Evolutionary conservation across 1,140 invertebrate genomes (phyloP).

Genomic region (Rhizoglyphus robini): DNA sequence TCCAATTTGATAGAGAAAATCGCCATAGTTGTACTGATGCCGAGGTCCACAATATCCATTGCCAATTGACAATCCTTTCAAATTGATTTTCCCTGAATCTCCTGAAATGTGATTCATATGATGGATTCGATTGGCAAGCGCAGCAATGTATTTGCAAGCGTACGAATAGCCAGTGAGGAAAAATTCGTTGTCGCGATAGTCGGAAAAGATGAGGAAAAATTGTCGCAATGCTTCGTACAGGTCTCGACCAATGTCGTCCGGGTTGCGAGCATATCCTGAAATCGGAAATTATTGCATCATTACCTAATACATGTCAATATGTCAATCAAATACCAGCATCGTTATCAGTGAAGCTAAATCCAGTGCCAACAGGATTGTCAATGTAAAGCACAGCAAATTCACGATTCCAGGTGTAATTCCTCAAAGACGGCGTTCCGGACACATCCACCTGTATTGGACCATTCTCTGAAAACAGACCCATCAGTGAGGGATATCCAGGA

Average conservation of each 20-base stretch:
- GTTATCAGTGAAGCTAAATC: constrained; percentile 29
- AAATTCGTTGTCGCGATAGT: constrained; percentile 26
- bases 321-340: constrained; percentile 2
- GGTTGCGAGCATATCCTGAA: constrained; percentile 19
- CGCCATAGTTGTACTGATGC: constrained; percentile 59
- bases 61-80: constrained; percentile 55
- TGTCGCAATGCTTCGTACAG: constrained; percentile 25
- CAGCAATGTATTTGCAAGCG: constrained; percentile 53
- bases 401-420: constrained; percentile 57
- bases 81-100: constrained; percentile 30
- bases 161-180: constrained; percentile 30
- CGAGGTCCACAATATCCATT: constrained; percentile 68
- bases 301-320: neutral
- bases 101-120: constrained; percentile 32
- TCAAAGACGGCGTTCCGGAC: constrained; percentile 46
- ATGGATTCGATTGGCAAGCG: constrained; percentile 57
- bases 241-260: constrained; percentile 23
- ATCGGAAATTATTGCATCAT: neutral
- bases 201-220: constrained; percentile 26
- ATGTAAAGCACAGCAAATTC: constrained; percentile 59
- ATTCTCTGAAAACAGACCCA: constrained; percentile 64
- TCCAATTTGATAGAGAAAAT: constrained; percentile 66
- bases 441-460: constrained; percentile 50
- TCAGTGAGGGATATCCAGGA: constrained; percentile 61
- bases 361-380: constrained; percentile 63